phyloP scores from a whole-genome alignment of 2,888 invertebrate species.

The Kuschelorhynchus macadamiae region DNA sequence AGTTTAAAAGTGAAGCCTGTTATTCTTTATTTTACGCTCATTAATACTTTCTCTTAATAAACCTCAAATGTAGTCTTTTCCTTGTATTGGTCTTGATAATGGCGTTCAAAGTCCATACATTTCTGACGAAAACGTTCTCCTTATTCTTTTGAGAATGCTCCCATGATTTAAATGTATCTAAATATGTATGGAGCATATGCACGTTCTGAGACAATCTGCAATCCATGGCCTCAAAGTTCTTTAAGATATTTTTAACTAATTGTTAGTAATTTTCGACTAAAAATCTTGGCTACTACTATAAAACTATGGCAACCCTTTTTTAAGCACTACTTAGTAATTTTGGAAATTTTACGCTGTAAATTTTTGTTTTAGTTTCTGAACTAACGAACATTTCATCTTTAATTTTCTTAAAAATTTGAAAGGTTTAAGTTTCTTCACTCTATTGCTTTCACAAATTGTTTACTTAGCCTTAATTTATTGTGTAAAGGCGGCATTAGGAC shows the following conservation, averaged over 20 bases:
- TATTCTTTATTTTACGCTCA: slow-evolving; percentile 30
- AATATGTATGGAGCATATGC: slow-evolving; percentile 58
- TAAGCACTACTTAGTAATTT: slow-evolving; percentile 42
- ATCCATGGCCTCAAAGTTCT: slow-evolving; percentile 48
- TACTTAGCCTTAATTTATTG: too few species aligned
- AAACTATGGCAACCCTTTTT: slow-evolving; percentile 35
- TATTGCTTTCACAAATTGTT: too few species aligned
- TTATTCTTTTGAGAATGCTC: slow-evolving; percentile 58
- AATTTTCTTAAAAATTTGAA: not conserved
- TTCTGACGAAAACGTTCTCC: slow-evolving; percentile 60
- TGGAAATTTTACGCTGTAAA: slow-evolving; percentile 47
- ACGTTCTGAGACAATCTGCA: slow-evolving; percentile 57
- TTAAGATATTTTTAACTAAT: slow-evolving; percentile 54
- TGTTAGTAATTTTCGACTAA: slow-evolving; percentile 55
- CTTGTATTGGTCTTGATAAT: slow-evolving; percentile 57
- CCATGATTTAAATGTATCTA: slow-evolving; percentile 57
- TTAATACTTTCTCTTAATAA: slow-evolving; percentile 24
- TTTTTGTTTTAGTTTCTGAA: slow-evolving; percentile 27
- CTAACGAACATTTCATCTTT: slow-evolving; percentile 28
- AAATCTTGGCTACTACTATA: slow-evolving; percentile 38
- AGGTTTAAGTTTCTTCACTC: too few species aligned
- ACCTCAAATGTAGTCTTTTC: slow-evolving; percentile 11
- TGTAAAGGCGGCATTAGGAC: too few species aligned
- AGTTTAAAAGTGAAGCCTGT: slow-evolving; percentile 27
- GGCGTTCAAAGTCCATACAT: slow-evolving; percentile 54